These are phyloP conservation scores for Ibidorhyncha struthersii DNA, from an alignment of 2,113 vertebrate species.

Conservation along the genomic window DNA sequence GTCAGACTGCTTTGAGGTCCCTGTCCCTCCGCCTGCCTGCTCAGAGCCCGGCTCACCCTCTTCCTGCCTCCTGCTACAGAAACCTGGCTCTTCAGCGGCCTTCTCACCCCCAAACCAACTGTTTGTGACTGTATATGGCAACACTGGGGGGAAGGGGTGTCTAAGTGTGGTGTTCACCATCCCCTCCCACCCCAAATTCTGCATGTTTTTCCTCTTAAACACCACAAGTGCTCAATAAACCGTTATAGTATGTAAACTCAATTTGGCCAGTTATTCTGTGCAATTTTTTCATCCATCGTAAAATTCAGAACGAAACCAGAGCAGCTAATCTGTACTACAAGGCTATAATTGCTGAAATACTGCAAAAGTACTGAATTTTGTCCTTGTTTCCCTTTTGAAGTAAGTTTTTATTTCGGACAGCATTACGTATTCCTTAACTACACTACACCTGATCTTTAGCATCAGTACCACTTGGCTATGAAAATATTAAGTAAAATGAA, in stretches of 20 bases:
- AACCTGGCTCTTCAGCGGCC: not conserved
- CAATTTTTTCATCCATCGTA: not conserved
- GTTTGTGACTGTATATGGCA: not conserved
- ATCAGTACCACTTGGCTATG: not conserved
- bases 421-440: not conserved
- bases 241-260: rapidly evolving
- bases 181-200: not conserved
- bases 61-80: not conserved
- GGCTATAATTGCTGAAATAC: not conserved
- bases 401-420: not conserved
- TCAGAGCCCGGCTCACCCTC: not conserved
- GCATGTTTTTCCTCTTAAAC: not conserved
- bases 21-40: not conserved
- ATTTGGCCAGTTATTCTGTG: not conserved
- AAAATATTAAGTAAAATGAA: not conserved
- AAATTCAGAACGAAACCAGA: not conserved
- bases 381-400: not conserved
- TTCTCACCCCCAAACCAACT: not conserved
- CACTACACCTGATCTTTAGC: not conserved
- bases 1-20: not conserved
- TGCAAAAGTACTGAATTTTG: not conserved
- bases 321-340: not conserved
- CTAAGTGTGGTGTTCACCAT: not conserved
- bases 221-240: not conserved
- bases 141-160: not conserved